A percentile compares a stretch with the other conserved stretches of the same genome.
phyloP scores from a whole-genome alignment of 2,113 vertebrate genomes.

The Ciconia boyciana region DNA sequence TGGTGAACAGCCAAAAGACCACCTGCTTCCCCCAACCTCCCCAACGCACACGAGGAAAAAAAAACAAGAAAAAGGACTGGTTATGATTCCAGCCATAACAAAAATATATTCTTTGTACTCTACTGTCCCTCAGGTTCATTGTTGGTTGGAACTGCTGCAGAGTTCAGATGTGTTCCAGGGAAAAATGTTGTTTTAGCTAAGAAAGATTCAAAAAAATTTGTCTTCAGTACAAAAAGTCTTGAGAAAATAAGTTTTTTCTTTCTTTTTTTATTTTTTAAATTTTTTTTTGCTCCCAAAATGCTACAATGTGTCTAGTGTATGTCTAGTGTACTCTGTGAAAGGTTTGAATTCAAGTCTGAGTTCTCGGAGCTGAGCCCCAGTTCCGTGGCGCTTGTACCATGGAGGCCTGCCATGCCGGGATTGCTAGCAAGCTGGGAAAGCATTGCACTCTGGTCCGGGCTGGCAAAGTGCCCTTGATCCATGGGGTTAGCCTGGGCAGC shows the following conservation, averaged over 20 bases:
- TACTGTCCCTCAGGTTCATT: slow-evolving; percentile 83
- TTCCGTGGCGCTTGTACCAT: slow-evolving; percentile 84
- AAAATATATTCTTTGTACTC: slow-evolving; percentile 97
- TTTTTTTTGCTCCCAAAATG: slow-evolving; percentile 87
- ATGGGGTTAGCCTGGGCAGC: slow-evolving; percentile 83
- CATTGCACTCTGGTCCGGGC: slow-evolving; percentile 92
- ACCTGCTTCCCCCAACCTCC: slow-evolving; percentile 17
- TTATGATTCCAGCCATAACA: slow-evolving; percentile 80
- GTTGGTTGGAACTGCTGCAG: slow-evolving; percentile 70
- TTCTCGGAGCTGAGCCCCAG: slow-evolving; percentile 86
- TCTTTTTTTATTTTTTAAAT: slow-evolving; percentile 30
- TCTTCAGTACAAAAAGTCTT: slow-evolving; percentile 85
- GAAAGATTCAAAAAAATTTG: slow-evolving; percentile 83
- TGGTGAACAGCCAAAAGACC: slow-evolving; percentile 46
- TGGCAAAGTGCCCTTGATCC: slow-evolving; percentile 88
- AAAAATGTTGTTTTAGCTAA: slow-evolving; percentile 84
- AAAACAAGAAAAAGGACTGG: slow-evolving; percentile 63
- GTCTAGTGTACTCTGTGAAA: slow-evolving; percentile 95
- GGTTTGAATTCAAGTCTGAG: slow-evolving; percentile 91
- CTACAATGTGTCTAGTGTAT: slow-evolving; percentile 89
- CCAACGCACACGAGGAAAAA: slow-evolving; percentile 68
- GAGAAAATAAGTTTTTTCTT: slow-evolving; percentile 86
- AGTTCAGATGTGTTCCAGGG: slow-evolving; percentile 79
- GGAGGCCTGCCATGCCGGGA: slow-evolving; percentile 89
- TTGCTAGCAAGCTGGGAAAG: slow-evolving; percentile 87